Evolutionary conservation across 2,888 invertebrate species (phyloP).

Genomic region (Oxystoma pomonae): DNA sequence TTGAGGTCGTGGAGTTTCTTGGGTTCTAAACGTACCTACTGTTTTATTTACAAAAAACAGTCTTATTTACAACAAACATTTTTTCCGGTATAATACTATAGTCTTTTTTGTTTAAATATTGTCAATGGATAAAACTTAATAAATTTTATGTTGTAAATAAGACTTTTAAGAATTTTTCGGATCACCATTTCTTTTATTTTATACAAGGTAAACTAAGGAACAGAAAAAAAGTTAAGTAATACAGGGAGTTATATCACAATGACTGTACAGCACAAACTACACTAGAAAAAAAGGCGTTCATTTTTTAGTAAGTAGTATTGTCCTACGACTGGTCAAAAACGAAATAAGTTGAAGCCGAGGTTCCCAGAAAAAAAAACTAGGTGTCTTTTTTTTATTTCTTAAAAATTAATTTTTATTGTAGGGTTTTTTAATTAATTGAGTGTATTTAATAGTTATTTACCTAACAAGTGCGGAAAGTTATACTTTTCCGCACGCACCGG

Average conservation of each 20-base stretch:
- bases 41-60: no score
- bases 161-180: not conserved
- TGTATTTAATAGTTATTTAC: no score
- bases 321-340: no score
- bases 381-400: no score
- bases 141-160: not conserved
- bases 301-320: constrained; percentile 40
- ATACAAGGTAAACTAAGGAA: constrained; percentile 39
- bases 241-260: constrained; percentile 45
- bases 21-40: no score
- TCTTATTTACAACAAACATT: not conserved
- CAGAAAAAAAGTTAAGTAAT: constrained; percentile 38
- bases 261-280: constrained; percentile 44
- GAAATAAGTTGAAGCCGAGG: no score
- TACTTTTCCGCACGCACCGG: no score
- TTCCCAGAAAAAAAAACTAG: no score
- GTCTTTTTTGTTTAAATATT: not conserved
- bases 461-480: no score
- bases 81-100: not conserved
- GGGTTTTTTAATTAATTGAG: no score
- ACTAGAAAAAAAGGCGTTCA: constrained; percentile 30
- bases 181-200: not conserved
- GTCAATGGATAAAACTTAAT: not conserved
- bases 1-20: no score
- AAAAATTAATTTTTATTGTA: no score